A percentile compares a stretch with the other conserved stretches of the same genome.
Evolutionary conservation across 2,113 vertebrate genomes (phyloP).

Genomic region (Macroglossus sobrinus): DNA sequence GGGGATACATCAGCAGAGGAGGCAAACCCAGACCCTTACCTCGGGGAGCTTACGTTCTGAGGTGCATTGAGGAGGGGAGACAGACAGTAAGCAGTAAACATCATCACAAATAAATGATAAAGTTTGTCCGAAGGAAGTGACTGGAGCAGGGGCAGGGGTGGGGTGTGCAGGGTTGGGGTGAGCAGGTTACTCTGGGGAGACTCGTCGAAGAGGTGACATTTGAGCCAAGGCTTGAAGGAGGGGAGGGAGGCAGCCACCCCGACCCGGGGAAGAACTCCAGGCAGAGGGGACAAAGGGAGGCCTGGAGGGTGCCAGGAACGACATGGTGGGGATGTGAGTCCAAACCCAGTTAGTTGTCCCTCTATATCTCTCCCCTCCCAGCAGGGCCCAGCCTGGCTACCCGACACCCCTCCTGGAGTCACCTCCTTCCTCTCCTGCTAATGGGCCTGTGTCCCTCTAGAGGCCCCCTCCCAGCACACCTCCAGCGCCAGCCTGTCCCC

Average conservation of each 20-base stretch:
- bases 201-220: not conserved
- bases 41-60: not conserved
- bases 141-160: not conserved
- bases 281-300: not conserved
- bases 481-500: conserved; percentile 62
- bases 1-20: accelerated
- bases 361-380: conserved; percentile 22
- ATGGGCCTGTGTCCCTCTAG: conserved; percentile 49
- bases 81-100: not conserved
- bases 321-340: not conserved
- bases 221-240: not conserved
- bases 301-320: not conserved
- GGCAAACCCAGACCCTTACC: not conserved
- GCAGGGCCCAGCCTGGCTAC: conserved; percentile 54
- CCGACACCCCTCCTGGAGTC: conserved; percentile 43
- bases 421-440: conserved; percentile 66
- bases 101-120: not conserved
- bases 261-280: not conserved
- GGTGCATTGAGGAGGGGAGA: accelerated
- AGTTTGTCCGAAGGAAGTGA: accelerated
- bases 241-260: not conserved
- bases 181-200: not conserved
- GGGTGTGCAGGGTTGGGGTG: not conserved
- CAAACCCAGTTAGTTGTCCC: not conserved
- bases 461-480: conserved; percentile 38